Conservation (phyloP, 2,888 invertebrate species). For the Acheta domesticus region DNA sequence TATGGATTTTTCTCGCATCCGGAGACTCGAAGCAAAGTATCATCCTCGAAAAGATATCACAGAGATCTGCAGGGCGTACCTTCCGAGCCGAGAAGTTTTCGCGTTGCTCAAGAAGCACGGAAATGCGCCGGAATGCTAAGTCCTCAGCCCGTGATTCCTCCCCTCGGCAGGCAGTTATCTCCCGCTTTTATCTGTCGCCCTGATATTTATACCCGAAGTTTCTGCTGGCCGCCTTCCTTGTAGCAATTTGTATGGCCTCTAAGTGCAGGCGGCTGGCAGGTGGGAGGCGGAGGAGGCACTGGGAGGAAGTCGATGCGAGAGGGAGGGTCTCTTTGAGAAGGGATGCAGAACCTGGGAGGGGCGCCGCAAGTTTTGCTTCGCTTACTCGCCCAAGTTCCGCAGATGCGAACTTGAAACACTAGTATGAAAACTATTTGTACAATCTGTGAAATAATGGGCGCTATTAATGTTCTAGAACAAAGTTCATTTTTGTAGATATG, state of each 20-base stretch:
- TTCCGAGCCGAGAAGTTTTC: background rate
- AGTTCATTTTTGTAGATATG: too few relatives aligned
- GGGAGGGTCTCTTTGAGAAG: background rate
- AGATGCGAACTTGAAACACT: too few relatives aligned
- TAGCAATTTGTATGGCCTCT: background rate
- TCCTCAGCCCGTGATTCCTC: background rate
- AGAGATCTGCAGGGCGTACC: background rate
- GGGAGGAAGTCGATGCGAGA: background rate
- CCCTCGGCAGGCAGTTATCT: background rate
- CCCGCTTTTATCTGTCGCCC: slow-evolving; percentile 18
- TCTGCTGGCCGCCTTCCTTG: background rate
- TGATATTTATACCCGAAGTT: slow-evolving; percentile 1
- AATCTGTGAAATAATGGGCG: too few relatives aligned
- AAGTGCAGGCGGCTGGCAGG: background rate
- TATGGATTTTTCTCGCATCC: too few relatives aligned
- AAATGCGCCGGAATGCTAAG: background rate
- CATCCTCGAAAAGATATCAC: background rate
- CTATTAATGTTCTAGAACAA: too few relatives aligned
- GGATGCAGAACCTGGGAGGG: too few relatives aligned
- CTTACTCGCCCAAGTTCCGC: too few relatives aligned
- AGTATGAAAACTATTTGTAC: too few relatives aligned
- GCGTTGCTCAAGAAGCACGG: background rate
- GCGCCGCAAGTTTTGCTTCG: too few relatives aligned
- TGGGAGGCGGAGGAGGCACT: background rate
- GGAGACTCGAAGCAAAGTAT: too few relatives aligned